phyloP scores from a whole-genome alignment of 1,140 invertebrate species.

The Drosophila lacteicornis region DNA sequence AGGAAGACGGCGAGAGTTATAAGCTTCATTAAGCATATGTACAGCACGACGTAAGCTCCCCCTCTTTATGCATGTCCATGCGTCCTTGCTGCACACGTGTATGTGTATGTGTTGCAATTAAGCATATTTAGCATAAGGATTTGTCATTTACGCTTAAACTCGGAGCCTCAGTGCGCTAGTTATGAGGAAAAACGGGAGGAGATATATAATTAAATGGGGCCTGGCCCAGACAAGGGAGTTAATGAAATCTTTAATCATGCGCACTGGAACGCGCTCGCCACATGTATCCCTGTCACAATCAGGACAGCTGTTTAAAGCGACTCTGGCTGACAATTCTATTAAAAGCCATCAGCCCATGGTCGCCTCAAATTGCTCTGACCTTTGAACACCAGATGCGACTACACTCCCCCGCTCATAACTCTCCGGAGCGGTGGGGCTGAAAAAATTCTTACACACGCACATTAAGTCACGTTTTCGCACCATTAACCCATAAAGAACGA shows the following conservation, averaged over 20 bases:
- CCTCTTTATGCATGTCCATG: conserved; percentile 19
- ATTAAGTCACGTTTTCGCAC: conserved; percentile 85
- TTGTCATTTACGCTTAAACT: conserved; percentile 80
- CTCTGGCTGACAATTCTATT: conserved; percentile 78
- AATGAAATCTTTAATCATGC: conserved; percentile 71
- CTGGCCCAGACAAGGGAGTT: conserved; percentile 62
- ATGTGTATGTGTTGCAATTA: conserved; percentile 70
- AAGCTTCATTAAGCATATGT: conserved; percentile 85
- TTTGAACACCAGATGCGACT: conserved; percentile 76
- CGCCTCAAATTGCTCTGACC: conserved; percentile 82
- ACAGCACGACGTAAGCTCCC: conserved; percentile 75
- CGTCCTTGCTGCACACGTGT: conserved; percentile 7
- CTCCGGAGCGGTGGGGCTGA: conserved; percentile 40
- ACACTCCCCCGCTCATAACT: conserved; percentile 59
- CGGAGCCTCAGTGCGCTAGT: conserved; percentile 17
- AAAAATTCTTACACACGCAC: conserved; percentile 78
- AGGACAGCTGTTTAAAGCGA: conserved; percentile 9
- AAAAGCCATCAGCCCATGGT: conserved; percentile 67
- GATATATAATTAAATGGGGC: conserved; percentile 79
- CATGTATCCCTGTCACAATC: neutral
- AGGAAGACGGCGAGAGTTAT: conserved; percentile 73
- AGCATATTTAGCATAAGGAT: conserved; percentile 84
- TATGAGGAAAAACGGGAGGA: conserved; percentile 19
- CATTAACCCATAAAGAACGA: conserved; percentile 84
- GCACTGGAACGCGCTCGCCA: neutral